Evolutionary conservation across 1,140 invertebrate genomes (phyloP), one percentile per base, ranked within the genome.

Genomic region (Vanessa tameamea): DNA sequence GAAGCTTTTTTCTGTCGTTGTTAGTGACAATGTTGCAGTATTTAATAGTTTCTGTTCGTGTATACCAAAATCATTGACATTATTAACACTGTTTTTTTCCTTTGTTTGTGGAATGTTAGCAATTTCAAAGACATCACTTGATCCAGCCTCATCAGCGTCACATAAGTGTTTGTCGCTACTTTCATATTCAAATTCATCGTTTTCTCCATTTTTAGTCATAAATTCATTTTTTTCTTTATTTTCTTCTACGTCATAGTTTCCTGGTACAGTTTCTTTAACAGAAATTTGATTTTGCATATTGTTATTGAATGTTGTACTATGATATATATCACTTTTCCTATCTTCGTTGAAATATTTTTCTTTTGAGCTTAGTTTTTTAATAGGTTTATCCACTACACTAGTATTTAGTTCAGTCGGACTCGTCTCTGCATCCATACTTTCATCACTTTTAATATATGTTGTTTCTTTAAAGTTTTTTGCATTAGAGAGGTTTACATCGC

Each of bases 391-490:
- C n/a, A n/a, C 20, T 5, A 57, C 20, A 57, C 12, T 57, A 8
- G 7, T 43, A 9, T 43, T 43, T 8, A 72, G n/a, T 47, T 69
- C 59, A 14, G 72, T 57, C 9, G 72, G 43, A 26, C 61, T 74
- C n/a, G 66, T 9, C n/a, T 55, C 37, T 12, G 50, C 15, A 57
- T 74, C 66, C 47, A 55, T 48, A n/a, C 55, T 50, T 23, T 47
- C 50, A 11, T 64, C n/a, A 64, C 66, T 72, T 37, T 72, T 14
- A 51, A 16, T 66, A 51, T 66, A 51, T 57, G 4, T 57, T 16
- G 20, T 23, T 3, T 23, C n/a, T 12, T 11, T 57, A 2, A 26
- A 23, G 0, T 7, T 14, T 0, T 12, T 57, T 16, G 23, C 23
- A 26, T 16, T 53, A 20, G 7, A 53, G 15, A n/a, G 14, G n/a